Base-by-base conservation (phyloP, 2,888 invertebrate genomes). In the Tryphoninae sp. region DNA sequence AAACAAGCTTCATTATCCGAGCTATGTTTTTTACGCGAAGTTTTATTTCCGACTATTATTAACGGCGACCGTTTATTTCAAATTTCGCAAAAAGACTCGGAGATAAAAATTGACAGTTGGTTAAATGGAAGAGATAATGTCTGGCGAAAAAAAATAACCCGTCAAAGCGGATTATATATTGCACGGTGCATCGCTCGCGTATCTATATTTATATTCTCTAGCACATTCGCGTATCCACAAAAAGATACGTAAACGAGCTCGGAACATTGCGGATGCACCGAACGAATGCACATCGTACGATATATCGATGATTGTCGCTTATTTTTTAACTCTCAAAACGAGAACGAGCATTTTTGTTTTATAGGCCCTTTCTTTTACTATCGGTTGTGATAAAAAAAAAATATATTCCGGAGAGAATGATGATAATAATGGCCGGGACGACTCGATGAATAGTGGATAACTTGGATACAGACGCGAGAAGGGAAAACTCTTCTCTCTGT, bases 161-260 rank as follows among this genome's bases (percentile, higher is more conserved):
- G 49, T 72, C n/a, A 55, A 65, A 67, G 65, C 65, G 58, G 59
- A 72, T 78, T 59, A 78, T 72, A 67, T 59, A 67, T 64, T 78
- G 45, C 19, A 45, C 45, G 55, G 45, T 1, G 53, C 11, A 26
- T 42, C 45, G 8, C 4, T 58, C 40, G 26, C 58, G 59, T 19
- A 19, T 1, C 19, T 19, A 19, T 19, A 19, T 19, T 1, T 19
- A 19, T 19, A 19, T 67, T 67, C 53, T 19, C 8, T 16, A 13
- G 11, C 3, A n/a, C n/a, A 61, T 62, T 40, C 40, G 16, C 19
- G 62, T 62, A 62, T 62, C n/a, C 62, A 40, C 40, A 71, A 71
- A 40, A 61, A 26, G 33, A 11, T 22, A 61, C 26, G 22, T n/a
- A 19, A 16, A 16, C 33, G 26, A 26, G 45, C n/a, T 13, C 4